Conservation (phyloP, 2,797 vertebrate species). For the Aldrovandia affinis region DNA sequence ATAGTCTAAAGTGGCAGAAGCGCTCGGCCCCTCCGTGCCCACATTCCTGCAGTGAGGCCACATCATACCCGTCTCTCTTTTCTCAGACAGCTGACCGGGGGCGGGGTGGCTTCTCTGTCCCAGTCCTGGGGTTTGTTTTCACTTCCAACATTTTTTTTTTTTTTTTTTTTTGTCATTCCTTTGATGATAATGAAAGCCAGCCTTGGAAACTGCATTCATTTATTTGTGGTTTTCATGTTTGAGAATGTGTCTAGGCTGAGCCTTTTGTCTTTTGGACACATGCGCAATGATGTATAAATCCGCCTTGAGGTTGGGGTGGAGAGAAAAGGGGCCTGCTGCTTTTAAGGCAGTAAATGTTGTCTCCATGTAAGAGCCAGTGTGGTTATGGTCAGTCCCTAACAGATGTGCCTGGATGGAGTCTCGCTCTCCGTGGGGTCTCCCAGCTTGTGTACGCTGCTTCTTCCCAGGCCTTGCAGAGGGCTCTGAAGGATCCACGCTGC, state of each 20-base stretch:
- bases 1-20: not conserved
- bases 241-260: constrained; percentile 42
- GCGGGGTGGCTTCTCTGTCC: constrained; percentile 18
- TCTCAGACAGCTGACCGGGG: constrained; percentile 38
- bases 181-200: constrained; percentile 67
- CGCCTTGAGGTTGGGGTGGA: not conserved
- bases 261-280: constrained; percentile 46
- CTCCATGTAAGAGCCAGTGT: constrained; percentile 36
- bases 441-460: not conserved
- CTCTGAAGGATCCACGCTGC: not conserved
- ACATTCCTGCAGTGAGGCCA: not conserved
- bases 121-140: not conserved
- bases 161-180: constrained; percentile 61
- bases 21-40: constrained; percentile 11
- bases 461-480: not conserved
- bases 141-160: constrained; percentile 40
- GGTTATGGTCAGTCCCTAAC: constrained; percentile 40
- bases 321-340: constrained; percentile 23
- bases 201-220: constrained; percentile 60
- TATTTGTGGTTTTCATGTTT: constrained; percentile 56
- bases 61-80: constrained; percentile 32
- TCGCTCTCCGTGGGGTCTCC: not conserved
- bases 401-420: constrained; percentile 28
- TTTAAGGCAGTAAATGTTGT: constrained; percentile 33
- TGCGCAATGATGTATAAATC: constrained; percentile 36